phyloP scores from a whole-genome alignment of 2,113 vertebrate genomes.

The Chaenogobius annularis region DNA sequence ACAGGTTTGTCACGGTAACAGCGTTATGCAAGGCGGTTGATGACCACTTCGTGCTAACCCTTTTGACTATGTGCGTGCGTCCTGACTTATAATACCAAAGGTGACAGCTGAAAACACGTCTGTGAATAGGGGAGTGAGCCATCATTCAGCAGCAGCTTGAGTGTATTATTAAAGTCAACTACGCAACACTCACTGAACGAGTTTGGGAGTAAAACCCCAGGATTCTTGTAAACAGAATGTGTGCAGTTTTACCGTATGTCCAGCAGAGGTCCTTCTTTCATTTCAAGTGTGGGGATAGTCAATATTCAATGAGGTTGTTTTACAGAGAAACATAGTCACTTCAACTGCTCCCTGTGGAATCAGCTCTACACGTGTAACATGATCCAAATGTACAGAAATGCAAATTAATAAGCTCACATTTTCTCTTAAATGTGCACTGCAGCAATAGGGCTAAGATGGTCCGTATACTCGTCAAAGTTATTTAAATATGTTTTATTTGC shows the following conservation, averaged over 20 bases:
- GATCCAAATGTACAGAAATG: not conserved
- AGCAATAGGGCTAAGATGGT: too few relatives aligned
- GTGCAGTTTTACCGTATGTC: conserved; percentile 36
- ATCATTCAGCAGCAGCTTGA: not conserved
- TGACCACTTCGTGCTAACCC: conserved; percentile 23
- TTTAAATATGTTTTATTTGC: too few relatives aligned
- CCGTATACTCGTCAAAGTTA: too few relatives aligned
- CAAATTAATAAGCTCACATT: too few relatives aligned
- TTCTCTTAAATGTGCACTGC: too few relatives aligned
- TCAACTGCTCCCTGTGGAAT: conserved; percentile 3
- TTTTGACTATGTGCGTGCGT: conserved; percentile 7
- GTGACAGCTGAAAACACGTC: conserved; percentile 14
- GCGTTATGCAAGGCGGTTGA: conserved; percentile 37
- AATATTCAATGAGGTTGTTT: not conserved
- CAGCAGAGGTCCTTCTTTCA: conserved; percentile 79
- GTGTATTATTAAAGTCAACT: not conserved
- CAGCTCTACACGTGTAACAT: not conserved
- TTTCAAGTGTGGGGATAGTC: conserved; percentile 34
- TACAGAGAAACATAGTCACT: conserved; percentile 25
- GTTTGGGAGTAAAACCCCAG: not conserved
- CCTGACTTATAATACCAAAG: conserved; percentile 10
- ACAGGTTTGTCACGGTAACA: conserved; percentile 18
- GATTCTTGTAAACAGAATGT: not conserved
- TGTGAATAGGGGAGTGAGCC: not conserved
- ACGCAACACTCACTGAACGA: not conserved